These are phyloP conservation scores for Dorcus hopei DNA, from an alignment of 2,888 invertebrate species.

Conservation along the genomic window DNA sequence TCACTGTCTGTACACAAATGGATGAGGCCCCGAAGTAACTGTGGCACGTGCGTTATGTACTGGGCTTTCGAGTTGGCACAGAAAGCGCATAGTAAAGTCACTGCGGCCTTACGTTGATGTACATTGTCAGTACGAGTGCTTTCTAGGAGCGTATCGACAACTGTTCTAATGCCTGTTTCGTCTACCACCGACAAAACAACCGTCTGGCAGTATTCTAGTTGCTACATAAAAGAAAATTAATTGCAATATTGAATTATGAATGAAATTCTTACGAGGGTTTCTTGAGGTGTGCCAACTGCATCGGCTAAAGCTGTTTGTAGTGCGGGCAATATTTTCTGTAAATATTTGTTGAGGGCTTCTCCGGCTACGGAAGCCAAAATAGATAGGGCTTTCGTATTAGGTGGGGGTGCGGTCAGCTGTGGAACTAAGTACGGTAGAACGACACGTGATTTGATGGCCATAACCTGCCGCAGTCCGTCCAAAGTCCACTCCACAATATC, in stretches of 20 bases:
- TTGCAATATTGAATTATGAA: not conserved
- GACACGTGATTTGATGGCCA: constrained; percentile 93
- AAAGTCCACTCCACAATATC: constrained; percentile 83
- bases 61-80: constrained; percentile 87
- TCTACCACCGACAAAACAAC: constrained; percentile 90
- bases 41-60: constrained; percentile 82
- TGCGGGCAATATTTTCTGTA: constrained; percentile 90
- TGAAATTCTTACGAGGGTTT: constrained; percentile 45
- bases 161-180: constrained; percentile 80
- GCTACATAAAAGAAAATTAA: constrained; percentile 47
- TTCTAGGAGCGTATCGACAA: constrained; percentile 82
- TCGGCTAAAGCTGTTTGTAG: constrained; percentile 72
- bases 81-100: constrained; percentile 84
- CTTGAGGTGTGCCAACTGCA: constrained; percentile 64
- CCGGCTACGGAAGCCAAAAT: constrained; percentile 94
- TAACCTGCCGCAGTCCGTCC: constrained; percentile 94
- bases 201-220: constrained; percentile 87
- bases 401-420: constrained; percentile 82
- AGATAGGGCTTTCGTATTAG: constrained; percentile 90
- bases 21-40: constrained; percentile 82
- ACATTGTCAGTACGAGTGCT: constrained; percentile 64
- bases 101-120: constrained; percentile 73
- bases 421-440: constrained; percentile 96
- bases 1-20: constrained; percentile 81
- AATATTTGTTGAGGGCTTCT: constrained; percentile 84